Base-by-base conservation (phyloP, 2,113 vertebrate species). In the Microcebus griseorufus region DNA sequence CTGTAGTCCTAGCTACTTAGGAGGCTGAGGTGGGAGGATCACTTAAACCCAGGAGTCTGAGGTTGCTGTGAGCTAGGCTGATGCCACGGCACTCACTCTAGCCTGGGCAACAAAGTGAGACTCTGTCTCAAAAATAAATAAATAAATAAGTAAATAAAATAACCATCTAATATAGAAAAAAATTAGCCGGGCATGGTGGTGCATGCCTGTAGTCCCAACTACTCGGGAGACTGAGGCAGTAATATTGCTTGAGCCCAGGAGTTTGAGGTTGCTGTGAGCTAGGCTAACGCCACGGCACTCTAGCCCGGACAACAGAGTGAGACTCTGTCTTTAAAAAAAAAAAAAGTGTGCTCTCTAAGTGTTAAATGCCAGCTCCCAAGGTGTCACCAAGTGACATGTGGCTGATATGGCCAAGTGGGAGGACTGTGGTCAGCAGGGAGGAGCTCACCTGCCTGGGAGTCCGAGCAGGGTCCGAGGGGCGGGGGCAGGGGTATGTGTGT, bases 341-440 rank as follows among this genome's bases (percentile, higher is more conserved):
- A 45, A 45, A 45, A 45, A 72, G 22, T 1, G 7, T 6, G 20
- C 27, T 81, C 18, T 37, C 32, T 45, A 7, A 37, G 7, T 39
- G 42, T 34, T 39, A 51, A 42, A 17, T 2, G 23, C 73, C 2
- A 6, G 37, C 5, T 67, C 65, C 34, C 32, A 7, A 48, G 37
- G 60, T n/a, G n/a, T 53, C 20, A 7, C 23, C 17, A 16, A 4
- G 32, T 18, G 10, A 58, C n/a, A 1, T 0, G 3, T 1, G 0
- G 2, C 0, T 8, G 23, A 27, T 5, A 11, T 11, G 34, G 55
- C 55, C 4, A 2, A 1, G 12, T 0, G 0, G 18, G 62, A 25
- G 25, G 27, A 23, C 22, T 60, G 58, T 22, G 20, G 20, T 8
- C 45, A 9, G 58, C 22, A 23, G 22, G 58, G 58, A 23, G 58